phyloP scores from a whole-genome alignment of 2,797 vertebrate genomes.

The Vespertilio murinus region DNA sequence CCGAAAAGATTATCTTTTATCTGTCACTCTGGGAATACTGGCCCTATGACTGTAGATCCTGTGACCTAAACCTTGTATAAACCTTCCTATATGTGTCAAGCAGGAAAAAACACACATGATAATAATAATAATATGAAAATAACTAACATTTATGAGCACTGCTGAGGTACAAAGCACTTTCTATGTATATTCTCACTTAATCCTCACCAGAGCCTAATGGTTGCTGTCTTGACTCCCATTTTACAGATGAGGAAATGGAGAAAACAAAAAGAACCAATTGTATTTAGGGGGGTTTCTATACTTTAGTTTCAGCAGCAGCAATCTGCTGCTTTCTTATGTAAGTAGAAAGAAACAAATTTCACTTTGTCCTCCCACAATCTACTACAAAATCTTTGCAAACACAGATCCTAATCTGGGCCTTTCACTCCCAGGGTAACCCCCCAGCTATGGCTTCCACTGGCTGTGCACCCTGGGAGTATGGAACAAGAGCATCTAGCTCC shows the following conservation, averaged over 20 bases:
- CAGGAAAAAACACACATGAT: not conserved
- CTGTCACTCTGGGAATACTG: slow-evolving; percentile 37
- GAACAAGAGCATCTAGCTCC: not conserved
- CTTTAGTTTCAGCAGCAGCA: not conserved
- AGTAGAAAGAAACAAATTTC: not conserved
- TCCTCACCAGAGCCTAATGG: not conserved
- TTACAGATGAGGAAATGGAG: slow-evolving; percentile 26
- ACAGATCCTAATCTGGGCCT: not conserved
- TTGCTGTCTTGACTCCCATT: not conserved
- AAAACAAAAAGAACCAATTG: not conserved
- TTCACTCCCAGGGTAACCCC: not conserved
- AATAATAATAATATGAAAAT: not conserved
- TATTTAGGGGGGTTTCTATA: not conserved
- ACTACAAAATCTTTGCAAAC: not conserved
- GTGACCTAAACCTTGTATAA: slow-evolving; percentile 31
- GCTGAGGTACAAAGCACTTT: not conserved
- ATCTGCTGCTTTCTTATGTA: not conserved
- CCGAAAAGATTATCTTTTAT: slow-evolving; percentile 69
- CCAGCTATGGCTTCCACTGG: not conserved
- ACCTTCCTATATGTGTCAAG: not conserved
- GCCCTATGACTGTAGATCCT: slow-evolving; percentile 5
- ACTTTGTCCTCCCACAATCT: not conserved
- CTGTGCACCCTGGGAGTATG: not conserved
- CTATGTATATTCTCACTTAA: not conserved
- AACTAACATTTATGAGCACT: not conserved